phyloP scores from a whole-genome alignment of 2,888 invertebrate species.

The Brachynemurus nebulosus region DNA sequence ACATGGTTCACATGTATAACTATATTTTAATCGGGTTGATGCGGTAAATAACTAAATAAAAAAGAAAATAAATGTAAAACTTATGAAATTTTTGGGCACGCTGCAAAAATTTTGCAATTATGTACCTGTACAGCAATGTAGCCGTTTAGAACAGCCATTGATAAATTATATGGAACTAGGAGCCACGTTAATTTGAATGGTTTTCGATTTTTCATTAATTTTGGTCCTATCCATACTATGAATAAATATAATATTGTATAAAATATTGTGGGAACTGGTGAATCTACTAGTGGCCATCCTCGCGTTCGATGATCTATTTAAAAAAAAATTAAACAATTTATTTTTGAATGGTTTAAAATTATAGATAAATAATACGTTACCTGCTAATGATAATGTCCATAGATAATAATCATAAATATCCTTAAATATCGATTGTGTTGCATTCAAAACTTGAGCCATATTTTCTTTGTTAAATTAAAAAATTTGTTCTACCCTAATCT shows the following conservation, averaged over 20 bases:
- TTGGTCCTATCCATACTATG: slow-evolving; percentile 69
- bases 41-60: slow-evolving; percentile 45
- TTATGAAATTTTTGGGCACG: not conserved
- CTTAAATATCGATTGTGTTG: slow-evolving; percentile 38
- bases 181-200: slow-evolving; percentile 63
- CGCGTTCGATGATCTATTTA: slow-evolving; percentile 62
- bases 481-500: slow-evolving; percentile 2
- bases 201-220: slow-evolving; percentile 60
- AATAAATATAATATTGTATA: slow-evolving; percentile 59
- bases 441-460: slow-evolving; percentile 31
- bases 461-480: not conserved
- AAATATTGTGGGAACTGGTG: slow-evolving; percentile 56
- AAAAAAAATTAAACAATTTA: not conserved
- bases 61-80: slow-evolving; percentile 14
- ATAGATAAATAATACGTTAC: no score
- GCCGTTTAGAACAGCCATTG: slow-evolving; percentile 67
- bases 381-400: slow-evolving; percentile 64
- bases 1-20: slow-evolving; percentile 77
- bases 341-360: slow-evolving; percentile 13
- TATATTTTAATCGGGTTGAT: slow-evolving; percentile 61
- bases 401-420: slow-evolving; percentile 54
- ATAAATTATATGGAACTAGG: slow-evolving; percentile 72
- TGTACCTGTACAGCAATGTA: slow-evolving; percentile 68
- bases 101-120: slow-evolving; percentile 3
- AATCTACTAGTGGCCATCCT: slow-evolving; percentile 76